Conservation (phyloP, 2,888 invertebrate species). For the Lepidocyrtinus sp. region DNA sequence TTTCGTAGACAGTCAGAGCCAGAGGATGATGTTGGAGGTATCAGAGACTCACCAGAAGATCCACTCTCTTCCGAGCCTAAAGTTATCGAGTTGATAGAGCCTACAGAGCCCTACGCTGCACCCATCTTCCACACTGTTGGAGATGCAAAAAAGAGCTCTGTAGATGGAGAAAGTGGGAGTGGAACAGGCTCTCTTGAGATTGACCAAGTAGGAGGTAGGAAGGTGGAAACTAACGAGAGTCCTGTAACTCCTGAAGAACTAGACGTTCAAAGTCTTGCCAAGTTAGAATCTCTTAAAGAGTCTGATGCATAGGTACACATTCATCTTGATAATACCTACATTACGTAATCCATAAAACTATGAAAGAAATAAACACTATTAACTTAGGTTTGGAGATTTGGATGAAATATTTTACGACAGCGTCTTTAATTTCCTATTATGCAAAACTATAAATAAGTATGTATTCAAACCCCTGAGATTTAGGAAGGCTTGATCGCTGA, state of each 20-base stretch:
- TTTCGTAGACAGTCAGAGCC: slow-evolving; percentile 48
- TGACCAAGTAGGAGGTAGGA: slow-evolving; percentile 54
- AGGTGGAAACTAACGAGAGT: slow-evolving; percentile 64
- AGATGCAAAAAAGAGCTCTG: slow-evolving; percentile 34
- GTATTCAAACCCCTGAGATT: too few species aligned
- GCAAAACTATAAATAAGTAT: too few species aligned
- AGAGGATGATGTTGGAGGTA: slow-evolving; percentile 27
- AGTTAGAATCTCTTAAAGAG: slow-evolving; percentile 90
- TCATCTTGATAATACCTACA: too few species aligned
- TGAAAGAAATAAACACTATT: too few species aligned
- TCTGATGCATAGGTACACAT: slow-evolving; percentile 83
- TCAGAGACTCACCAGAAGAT: slow-evolving; percentile 43
- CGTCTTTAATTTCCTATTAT: too few species aligned
- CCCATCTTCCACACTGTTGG: slow-evolving; percentile 49
- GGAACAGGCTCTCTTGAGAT: slow-evolving; percentile 67
- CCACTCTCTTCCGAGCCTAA: slow-evolving; percentile 56
- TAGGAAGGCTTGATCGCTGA: too few species aligned
- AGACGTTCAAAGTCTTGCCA: slow-evolving; percentile 89
- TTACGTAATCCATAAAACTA: too few species aligned
- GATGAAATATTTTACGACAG: too few species aligned
- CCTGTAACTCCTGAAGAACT: slow-evolving; percentile 84
- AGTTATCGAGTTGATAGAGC: slow-evolving; percentile 57
- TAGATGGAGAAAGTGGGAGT: not conserved
- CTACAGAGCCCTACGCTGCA: slow-evolving; percentile 44
- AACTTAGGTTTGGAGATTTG: too few species aligned